Base-by-base conservation (phyloP, 2,113 vertebrate genomes). In the Chunga burmeisteri region DNA sequence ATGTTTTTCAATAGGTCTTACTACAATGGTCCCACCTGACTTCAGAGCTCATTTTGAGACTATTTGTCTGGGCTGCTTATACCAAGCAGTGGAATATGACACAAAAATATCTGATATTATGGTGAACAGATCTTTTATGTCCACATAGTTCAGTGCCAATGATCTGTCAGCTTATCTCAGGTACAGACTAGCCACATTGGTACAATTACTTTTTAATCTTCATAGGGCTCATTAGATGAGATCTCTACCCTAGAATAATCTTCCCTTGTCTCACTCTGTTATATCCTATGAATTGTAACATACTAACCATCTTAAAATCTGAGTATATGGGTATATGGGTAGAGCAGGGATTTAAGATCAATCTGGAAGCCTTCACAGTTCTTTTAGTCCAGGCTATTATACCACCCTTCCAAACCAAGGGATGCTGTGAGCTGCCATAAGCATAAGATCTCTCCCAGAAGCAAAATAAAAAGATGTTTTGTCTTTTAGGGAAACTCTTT, bases 381-480 rank as follows among this genome's bases (percentile, higher is more conserved):
- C 2, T 30, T 61, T 55, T n/a, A 8, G 6, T 26, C n/a, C 12
- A 63, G 29, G 14, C 10, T 40, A 8, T 19, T 63, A 22, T 4
- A 61, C 4, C 12, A 72, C 3, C 21, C 5, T 77, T 77, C 30
- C 2, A 4, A 36, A 38, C 4, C 5, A 56, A 42, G 9, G 6
- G 13, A 21, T 20, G 21, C 3, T 16, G 40, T 0, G 0, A 77
- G 7, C 13, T 84, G 13, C 25, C 0, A 0, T 17, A 59, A n/a
- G 17, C 16, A 3, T 12, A 81, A 72, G 16, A 55, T 5, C 3
- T 42, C 10, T 72, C 22, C 27, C 17, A 59, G 14, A 59, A 65
- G 7, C 19, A n/a, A 52, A 63, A 5, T 36, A 12, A 42, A 81
- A 74, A 29, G 3, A 17, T 25, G 5, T 3, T 12, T 81, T 63